These are phyloP conservation scores for human DNA, from an alignment of 2,113 vertebrate species.

Conservation along the genomic window DNA sequence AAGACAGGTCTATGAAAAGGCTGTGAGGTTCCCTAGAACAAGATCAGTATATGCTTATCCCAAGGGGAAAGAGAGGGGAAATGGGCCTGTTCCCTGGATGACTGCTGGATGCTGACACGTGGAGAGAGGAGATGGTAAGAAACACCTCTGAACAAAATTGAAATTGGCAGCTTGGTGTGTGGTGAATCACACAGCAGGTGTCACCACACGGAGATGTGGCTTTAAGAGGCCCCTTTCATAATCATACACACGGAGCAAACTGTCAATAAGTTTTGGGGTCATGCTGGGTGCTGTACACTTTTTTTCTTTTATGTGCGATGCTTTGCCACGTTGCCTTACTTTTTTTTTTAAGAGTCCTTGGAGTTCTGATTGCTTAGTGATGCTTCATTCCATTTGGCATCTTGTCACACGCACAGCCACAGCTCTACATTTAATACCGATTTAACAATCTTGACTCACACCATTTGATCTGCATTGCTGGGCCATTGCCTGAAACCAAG, in stretches of 20 bases:
- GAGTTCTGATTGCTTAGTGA: not conserved
- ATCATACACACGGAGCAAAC: not conserved
- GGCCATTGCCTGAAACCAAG: conserved; percentile 11
- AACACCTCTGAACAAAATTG: not conserved
- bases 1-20: not conserved
- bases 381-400: not conserved
- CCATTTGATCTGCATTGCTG: not conserved
- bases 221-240: not conserved
- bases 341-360: not conserved
- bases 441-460: not conserved
- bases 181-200: not conserved
- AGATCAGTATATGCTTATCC: not conserved
- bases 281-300: not conserved
- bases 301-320: not conserved
- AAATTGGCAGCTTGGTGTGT: not conserved
- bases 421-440: not conserved
- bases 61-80: not conserved
- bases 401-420: not conserved
- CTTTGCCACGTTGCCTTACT: not conserved
- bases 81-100: not conserved
- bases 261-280: not conserved
- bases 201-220: not conserved
- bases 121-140: not conserved
- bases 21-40: not conserved
- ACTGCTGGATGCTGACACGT: not conserved